Percentiles rank a stretch among this genome's conserved stretches.
Evolutionary conservation across 1,140 invertebrate species (phyloP).

Genomic region (Drosophila arizonae): DNA sequence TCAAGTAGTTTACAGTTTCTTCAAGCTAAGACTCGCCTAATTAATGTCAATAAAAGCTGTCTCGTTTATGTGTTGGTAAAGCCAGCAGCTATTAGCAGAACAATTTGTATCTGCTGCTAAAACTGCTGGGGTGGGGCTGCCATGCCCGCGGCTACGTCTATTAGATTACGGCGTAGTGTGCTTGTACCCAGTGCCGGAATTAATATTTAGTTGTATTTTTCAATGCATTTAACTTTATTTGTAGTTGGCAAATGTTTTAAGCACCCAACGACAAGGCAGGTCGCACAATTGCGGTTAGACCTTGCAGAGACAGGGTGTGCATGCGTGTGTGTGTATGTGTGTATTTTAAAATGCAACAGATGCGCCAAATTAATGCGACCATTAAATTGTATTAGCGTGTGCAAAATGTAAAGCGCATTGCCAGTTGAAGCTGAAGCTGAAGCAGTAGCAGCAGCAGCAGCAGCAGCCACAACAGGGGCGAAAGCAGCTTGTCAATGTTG

Average conservation of each 20-base stretch:
- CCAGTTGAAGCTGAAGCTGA: slow-evolving; percentile 29
- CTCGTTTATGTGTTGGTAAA: slow-evolving; percentile 19
- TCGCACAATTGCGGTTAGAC: slow-evolving; percentile 27
- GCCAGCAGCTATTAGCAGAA: slow-evolving; percentile 27
- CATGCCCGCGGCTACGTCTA: slow-evolving; percentile 41
- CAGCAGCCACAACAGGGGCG: slow-evolving; percentile 18
- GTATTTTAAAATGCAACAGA: slow-evolving; percentile 80
- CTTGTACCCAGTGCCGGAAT: slow-evolving; percentile 54
- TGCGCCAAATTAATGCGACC: slow-evolving; percentile 80
- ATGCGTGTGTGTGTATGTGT: slow-evolving; percentile 30
- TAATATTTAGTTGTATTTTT: slow-evolving; percentile 72
- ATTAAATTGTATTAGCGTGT: slow-evolving; percentile 81
- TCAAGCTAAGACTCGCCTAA: background rate
- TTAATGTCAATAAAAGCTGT: background rate
- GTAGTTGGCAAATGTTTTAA: slow-evolving; percentile 60
- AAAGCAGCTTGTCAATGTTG: slow-evolving; percentile 35
- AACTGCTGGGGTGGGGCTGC: slow-evolving; percentile 20
- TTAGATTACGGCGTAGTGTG: slow-evolving; percentile 43
- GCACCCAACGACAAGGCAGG: slow-evolving; percentile 47
- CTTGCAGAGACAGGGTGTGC: background rate
- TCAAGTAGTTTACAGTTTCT: background rate
- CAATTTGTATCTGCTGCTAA: slow-evolving; percentile 35
- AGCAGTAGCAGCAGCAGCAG: slow-evolving; percentile 11
- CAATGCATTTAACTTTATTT: slow-evolving; percentile 68
- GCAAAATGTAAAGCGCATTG: slow-evolving; percentile 78